Evolutionary conservation across 2,797 vertebrate species (phyloP), one percentile per base, ranked within the genome.

Genomic region (Hoplostethus atlanticus): DNA sequence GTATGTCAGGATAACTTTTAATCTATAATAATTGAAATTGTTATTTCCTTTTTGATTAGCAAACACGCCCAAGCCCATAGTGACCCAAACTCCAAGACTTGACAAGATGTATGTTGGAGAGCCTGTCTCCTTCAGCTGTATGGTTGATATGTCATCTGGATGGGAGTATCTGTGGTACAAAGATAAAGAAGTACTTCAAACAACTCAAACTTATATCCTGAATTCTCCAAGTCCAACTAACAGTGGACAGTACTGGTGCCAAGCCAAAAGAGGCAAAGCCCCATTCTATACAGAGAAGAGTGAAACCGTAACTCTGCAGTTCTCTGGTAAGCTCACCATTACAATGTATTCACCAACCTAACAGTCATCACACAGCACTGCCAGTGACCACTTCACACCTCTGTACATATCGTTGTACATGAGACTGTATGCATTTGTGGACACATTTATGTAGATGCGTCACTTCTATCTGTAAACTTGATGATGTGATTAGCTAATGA

Each of bases 141-240:
- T 0, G 0, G 17, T 87, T 0, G 0, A 0, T 3, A 2, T 0
- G 0, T 50, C 38, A 6, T 31, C 44, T 59, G 76, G 8, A 44
- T 91, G 89, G 90, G 55, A 76, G n/a, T 92, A 85, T 57, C 1
- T 68, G 13, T 90, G 83, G 87, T 84, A 62, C 56, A 66, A 70
- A 8, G n/a, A 62, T 3, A 31, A 16, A 13, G 15, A 0, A 0
- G 1, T 64, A 74, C 55, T 81, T 21, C 1, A 2, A 6, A 16
- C 0, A 51, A 0, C 2, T 11, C 3, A 15, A 1, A 42, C 0
- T 0, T 50, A 64, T 9, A 46, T 0, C 1, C 76, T 83, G 31
- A 2, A 0, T 3, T 2, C 66, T 38, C 3, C 86, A 63, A 7
- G 0, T 3, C 38, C 13, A 4, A 0, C 47, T 10, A 0, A 80